Evolutionary conservation across 2,113 vertebrate genomes (phyloP).

Genomic region (Hypocryptadius cinnamomeus): DNA sequence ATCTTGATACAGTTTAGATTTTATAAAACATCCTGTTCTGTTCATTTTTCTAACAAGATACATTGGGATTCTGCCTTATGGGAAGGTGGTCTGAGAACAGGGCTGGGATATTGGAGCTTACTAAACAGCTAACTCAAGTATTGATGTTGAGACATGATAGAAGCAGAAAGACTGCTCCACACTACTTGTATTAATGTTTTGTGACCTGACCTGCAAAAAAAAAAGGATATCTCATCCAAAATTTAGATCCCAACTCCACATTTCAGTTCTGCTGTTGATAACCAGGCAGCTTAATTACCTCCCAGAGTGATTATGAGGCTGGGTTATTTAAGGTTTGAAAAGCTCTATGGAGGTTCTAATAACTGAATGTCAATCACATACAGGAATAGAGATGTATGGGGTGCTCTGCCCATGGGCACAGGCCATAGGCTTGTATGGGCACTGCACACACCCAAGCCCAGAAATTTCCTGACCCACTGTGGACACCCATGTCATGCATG

Average conservation of each 20-base stretch:
- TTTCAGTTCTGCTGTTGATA: conserved; percentile 23
- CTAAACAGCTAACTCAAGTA: neutral
- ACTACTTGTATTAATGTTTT: neutral
- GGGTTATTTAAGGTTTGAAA: conserved; percentile 60
- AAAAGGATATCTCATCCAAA: conserved; percentile 7
- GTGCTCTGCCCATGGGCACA: accelerated
- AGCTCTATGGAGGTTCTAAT: conserved; percentile 43
- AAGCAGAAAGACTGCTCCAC: neutral
- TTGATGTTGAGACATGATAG: neutral
- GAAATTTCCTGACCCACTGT: neutral
- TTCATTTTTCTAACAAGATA: neutral
- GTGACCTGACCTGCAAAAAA: neutral
- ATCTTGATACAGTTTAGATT: neutral
- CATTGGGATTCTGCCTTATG: neutral
- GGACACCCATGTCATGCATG: neutral
- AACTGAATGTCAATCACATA: neutral
- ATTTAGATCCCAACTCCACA: conserved; percentile 6
- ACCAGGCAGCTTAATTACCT: conserved; percentile 31
- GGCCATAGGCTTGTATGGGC: neutral
- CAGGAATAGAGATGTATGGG: neutral
- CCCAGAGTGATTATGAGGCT: conserved; percentile 29
- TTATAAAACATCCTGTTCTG: neutral
- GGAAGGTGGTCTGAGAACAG: neutral
- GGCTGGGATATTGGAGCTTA: neutral
- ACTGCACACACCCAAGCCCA: neutral